phyloP scores from a whole-genome alignment of 2,113 vertebrate genomes.

The Crotalus tigris region DNA sequence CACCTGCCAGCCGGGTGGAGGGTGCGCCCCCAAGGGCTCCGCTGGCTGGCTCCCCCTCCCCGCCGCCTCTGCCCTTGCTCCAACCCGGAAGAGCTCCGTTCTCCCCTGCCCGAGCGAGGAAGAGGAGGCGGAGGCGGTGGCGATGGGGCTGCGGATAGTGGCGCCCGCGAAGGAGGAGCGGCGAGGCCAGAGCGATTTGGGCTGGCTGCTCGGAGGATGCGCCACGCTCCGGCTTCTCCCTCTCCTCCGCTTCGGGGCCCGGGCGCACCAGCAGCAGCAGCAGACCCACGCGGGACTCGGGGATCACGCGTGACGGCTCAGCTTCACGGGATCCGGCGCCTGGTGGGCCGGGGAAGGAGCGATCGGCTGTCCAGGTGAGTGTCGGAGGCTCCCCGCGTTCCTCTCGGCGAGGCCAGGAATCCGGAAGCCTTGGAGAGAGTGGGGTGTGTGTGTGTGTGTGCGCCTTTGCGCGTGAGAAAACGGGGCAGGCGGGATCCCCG shows the following conservation, averaged over 20 bases:
- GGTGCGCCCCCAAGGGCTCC: too few species aligned
- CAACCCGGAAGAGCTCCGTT: not conserved
- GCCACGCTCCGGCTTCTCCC: not conserved
- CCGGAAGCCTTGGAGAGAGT: not conserved
- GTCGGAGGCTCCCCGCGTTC: not conserved
- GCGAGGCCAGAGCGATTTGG: not conserved
- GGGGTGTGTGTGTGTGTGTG: too few species aligned
- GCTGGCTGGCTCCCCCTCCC: not conserved
- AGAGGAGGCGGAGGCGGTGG: not conserved
- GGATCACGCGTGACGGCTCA: not conserved
- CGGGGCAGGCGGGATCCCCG: not conserved
- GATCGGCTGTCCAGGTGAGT: not conserved
- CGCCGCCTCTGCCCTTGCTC: not conserved
- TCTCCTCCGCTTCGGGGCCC: not conserved
- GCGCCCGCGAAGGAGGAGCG: not conserved
- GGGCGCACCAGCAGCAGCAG: not conserved
- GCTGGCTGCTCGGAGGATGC: not conserved
- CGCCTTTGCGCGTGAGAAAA: not conserved
- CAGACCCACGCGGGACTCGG: not conserved
- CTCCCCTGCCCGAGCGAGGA: not conserved
- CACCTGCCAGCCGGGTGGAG: not conserved
- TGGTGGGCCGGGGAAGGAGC: not conserved
- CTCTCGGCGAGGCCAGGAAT: not conserved
- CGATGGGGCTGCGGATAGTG: not conserved
- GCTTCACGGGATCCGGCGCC: not conserved